A percentile compares a stretch with the other conserved stretches of the same genome.
These are phyloP conservation scores for Danio aesculapii DNA, from an alignment of 2,797 vertebrate species.

Conservation along the genomic window DNA sequence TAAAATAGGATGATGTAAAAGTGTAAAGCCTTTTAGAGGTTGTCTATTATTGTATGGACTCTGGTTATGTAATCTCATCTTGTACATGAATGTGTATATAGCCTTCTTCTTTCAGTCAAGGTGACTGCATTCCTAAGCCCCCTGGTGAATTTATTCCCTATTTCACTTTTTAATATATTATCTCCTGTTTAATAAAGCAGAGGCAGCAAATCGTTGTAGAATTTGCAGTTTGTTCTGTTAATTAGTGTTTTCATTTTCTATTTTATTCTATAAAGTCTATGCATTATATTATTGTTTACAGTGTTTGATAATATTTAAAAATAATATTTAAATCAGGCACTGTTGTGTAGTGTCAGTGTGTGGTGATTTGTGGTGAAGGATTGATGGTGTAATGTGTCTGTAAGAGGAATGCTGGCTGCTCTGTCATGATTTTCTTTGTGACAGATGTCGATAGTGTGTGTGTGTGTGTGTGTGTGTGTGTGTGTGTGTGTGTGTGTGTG, in stretches of 20 bases:
- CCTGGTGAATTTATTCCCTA: slow-evolving; percentile 5
- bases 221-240: not conserved
- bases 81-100: slow-evolving; percentile 7
- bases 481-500: not conserved
- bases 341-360: not conserved
- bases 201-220: not conserved
- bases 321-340: not conserved
- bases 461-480: not conserved
- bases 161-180: not conserved
- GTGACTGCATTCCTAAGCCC: slow-evolving; percentile 24
- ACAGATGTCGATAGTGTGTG: not conserved
- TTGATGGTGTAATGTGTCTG: not conserved
- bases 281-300: not conserved
- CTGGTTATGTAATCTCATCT: slow-evolving; percentile 35
- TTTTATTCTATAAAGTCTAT: too few species aligned
- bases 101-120: slow-evolving; percentile 35
- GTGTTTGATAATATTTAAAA: not conserved
- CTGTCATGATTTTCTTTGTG: slow-evolving; percentile 10
- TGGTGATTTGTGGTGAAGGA: not conserved
- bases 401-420: not conserved
- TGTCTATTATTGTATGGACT: not conserved
- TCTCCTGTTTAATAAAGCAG: not conserved
- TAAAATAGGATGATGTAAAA: not conserved
- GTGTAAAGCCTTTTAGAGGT: not conserved
- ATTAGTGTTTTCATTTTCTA: not conserved